A percentile compares a stretch with the other conserved stretches of the same genome.
These are phyloP conservation scores for Tachuris rubrigastra DNA, from an alignment of 2,113 vertebrate species.

Conservation along the genomic window DNA sequence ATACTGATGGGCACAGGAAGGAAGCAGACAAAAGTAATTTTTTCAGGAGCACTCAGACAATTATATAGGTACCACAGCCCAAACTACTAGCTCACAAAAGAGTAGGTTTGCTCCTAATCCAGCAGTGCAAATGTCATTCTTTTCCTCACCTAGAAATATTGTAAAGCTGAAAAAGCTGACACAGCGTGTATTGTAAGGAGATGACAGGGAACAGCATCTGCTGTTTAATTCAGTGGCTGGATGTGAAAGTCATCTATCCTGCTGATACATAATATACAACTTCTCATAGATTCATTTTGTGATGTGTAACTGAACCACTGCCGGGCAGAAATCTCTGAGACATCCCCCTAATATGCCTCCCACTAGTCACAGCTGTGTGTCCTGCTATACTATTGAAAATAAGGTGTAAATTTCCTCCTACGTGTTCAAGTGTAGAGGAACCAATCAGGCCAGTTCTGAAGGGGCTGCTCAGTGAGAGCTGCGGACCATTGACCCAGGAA, in stretches of 20 bases:
- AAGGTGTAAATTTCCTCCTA: neutral
- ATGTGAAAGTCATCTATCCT: neutral
- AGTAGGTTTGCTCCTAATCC: neutral
- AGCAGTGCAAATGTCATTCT: neutral
- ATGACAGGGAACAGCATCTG: neutral
- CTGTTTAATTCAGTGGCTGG: neutral
- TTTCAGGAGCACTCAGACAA: neutral
- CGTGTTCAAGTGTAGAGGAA: accelerated
- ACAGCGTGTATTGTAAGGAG: neutral
- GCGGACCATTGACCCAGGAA: neutral
- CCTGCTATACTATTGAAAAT: neutral
- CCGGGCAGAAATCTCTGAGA: neutral
- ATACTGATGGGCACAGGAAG: neutral
- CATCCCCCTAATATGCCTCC: neutral
- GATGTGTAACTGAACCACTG: neutral
- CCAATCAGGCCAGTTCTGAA: neutral
- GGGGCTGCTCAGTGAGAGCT: neutral
- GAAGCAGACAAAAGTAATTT: neutral
- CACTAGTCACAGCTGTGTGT: neutral
- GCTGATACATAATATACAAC: neutral
- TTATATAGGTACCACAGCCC: neutral
- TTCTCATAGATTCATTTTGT: neutral
- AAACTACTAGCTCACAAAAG: neutral
- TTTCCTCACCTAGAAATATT: neutral
- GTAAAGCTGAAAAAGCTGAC: neutral